Conservation (phyloP, 2,888 invertebrate species). For the Gymnosoma rotundatum region DNA sequence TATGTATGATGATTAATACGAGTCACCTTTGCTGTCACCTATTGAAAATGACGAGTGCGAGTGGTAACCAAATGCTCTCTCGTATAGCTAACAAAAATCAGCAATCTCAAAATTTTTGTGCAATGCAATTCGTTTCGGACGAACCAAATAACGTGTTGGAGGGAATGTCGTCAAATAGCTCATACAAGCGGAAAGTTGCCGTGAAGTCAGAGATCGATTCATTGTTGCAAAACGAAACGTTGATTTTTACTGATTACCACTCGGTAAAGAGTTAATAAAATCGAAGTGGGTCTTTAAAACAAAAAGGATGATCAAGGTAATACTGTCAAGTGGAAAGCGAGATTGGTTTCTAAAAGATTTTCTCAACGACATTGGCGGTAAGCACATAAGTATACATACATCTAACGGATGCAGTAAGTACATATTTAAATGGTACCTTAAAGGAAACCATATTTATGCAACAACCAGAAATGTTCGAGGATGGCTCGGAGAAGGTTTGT, state of each 20-base stretch:
- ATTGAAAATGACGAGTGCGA: not conserved
- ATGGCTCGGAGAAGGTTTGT: too few relatives aligned
- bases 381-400: not conserved
- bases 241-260: not conserved
- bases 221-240: not conserved
- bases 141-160: slow-evolving; percentile 23
- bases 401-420: too few relatives aligned
- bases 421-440: too few relatives aligned
- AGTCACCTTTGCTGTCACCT: not conserved
- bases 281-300: slow-evolving; percentile 28
- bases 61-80: slow-evolving; percentile 1
- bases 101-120: slow-evolving; percentile 29
- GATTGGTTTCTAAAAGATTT: slow-evolving; percentile 10
- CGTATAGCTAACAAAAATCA: slow-evolving; percentile 36
- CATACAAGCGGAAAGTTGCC: slow-evolving; percentile 13
- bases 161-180: slow-evolving; percentile 29
- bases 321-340: too few relatives aligned
- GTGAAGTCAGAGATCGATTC: not conserved
- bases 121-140: slow-evolving; percentile 31
- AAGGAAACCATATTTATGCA: too few relatives aligned
- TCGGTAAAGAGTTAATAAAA: slow-evolving; percentile 34
- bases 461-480: too few relatives aligned
- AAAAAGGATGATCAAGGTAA: not conserved
- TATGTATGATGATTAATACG: slow-evolving; percentile 8
- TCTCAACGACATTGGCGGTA: slow-evolving; percentile 11